Evolutionary conservation across 2,113 vertebrate genomes (phyloP).

Genomic region (Atrichornis clamosus): DNA sequence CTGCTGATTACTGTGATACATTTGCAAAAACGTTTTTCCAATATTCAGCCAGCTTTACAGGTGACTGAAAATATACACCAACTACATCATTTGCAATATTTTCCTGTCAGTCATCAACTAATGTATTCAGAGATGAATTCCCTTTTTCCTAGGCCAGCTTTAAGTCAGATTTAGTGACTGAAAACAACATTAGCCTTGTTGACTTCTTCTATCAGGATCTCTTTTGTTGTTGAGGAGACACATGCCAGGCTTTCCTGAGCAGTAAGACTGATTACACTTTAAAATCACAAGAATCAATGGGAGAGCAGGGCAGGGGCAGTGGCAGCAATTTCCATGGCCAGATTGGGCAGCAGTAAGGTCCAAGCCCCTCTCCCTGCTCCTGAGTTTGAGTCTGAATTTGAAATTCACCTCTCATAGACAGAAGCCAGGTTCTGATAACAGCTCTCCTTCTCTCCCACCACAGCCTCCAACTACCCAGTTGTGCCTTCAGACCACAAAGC

Average conservation of each 20-base stretch:
- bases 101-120: conserved; percentile 48
- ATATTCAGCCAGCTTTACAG: not conserved
- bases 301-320: not conserved
- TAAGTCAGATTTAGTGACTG: conserved; percentile 32
- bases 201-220: not conserved
- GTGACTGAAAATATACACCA: conserved; percentile 17
- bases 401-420: not conserved
- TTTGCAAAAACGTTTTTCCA: conserved; percentile 8
- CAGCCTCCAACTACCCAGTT: fast-evolving
- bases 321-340: not conserved
- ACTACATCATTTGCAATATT: conserved; percentile 24
- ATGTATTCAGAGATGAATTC: conserved; percentile 23
- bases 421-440: not conserved
- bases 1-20: not conserved
- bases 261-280: not conserved
- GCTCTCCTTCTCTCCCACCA: not conserved
- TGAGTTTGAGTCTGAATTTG: not conserved
- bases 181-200: conserved; percentile 40
- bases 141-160: not conserved
- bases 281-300: not conserved
- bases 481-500: not conserved
- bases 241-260: not conserved
- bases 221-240: not conserved
- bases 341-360: not conserved
- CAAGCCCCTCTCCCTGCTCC: not conserved